Evolutionary conservation across 2,113 vertebrate genomes (phyloP).

Genomic region (Vulpes vulpes): DNA sequence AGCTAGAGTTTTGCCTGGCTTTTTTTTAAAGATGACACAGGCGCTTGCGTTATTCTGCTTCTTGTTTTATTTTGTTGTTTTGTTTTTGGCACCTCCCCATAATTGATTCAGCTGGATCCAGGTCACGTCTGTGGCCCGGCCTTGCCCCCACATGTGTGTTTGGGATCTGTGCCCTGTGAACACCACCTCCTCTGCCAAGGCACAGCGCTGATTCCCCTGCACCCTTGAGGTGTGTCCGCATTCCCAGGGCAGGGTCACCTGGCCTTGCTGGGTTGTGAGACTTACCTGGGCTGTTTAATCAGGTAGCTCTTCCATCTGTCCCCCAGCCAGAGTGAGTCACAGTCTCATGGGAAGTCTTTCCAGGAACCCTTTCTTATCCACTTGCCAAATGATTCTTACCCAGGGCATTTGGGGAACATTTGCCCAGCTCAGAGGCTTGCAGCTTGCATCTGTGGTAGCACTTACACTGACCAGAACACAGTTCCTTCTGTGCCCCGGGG

Average conservation of each 20-base stretch:
- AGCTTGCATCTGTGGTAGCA: not conserved
- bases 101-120: not conserved
- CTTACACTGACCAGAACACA: not conserved
- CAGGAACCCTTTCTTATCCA: not conserved
- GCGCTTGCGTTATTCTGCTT: rapidly evolving
- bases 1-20: not conserved
- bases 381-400: not conserved
- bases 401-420: not conserved
- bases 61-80: not conserved
- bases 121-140: not conserved
- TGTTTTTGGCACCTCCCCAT: not conserved
- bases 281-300: not conserved
- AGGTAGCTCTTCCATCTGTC: not conserved
- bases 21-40: not conserved
- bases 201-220: not conserved
- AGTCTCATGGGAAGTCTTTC: not conserved
- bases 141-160: not conserved
- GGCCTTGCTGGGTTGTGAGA: not conserved
- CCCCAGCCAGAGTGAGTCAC: not conserved
- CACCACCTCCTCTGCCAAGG: not conserved
- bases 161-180: not conserved
- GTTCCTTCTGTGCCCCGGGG: not conserved
- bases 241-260: not conserved
- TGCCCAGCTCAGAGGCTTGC: not conserved
- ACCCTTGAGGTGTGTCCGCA: not conserved